Conservation (phyloP, 2,113 vertebrate genomes). For the Pandion haliaetus region DNA sequence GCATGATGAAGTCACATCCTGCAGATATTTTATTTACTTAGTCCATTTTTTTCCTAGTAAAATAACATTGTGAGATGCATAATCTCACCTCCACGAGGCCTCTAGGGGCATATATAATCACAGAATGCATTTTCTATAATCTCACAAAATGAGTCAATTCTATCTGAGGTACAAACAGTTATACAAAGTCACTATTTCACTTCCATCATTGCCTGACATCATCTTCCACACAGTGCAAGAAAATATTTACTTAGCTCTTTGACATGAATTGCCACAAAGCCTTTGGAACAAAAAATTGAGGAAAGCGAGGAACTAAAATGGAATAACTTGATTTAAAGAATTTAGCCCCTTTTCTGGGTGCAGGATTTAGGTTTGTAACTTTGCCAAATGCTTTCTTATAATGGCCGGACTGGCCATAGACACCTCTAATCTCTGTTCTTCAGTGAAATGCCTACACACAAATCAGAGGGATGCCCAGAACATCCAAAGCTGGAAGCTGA, state of each 20-base stretch:
- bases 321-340: background rate
- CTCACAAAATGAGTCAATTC: conserved; percentile 17
- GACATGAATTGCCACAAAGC: background rate
- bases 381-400: background rate
- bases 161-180: background rate
- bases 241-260: conserved; percentile 30
- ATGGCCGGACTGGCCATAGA: background rate
- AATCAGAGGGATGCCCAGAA: background rate
- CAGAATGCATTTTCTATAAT: conserved; percentile 26
- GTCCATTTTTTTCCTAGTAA: background rate
- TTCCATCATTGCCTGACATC: conserved; percentile 30
- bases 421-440: background rate
- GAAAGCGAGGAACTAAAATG: background rate
- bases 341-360: background rate
- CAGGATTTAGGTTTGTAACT: background rate
- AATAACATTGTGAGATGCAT: conserved; percentile 12
- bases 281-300: background rate
- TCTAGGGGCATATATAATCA: background rate
- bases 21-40: conserved; percentile 40
- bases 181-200: background rate
- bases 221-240: background rate
- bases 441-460: background rate
- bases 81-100: conserved; percentile 8
- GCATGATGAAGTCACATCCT: conserved; percentile 40
- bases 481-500: background rate